Evolutionary conservation across 2,888 invertebrate genomes (phyloP).

Genomic region (Pollenia angustigena): DNA sequence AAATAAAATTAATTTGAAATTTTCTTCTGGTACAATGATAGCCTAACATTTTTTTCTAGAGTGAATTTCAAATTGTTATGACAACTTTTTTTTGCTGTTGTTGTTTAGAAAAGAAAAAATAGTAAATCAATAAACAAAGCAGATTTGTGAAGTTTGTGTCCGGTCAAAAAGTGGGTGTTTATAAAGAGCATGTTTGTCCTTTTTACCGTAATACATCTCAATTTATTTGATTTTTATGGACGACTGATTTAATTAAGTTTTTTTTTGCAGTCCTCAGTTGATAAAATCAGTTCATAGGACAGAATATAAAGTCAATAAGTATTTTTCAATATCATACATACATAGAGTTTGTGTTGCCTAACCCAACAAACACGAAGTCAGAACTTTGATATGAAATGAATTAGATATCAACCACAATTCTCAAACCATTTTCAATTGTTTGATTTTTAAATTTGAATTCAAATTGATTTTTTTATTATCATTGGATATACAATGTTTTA

Average conservation of each 20-base stretch:
- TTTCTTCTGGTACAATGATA: too few species aligned
- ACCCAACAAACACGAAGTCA: too few species aligned
- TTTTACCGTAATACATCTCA: slow-evolving; percentile 21
- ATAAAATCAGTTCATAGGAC: background rate
- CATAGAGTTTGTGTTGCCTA: background rate
- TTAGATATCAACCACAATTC: too few species aligned
- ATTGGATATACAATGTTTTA: too few species aligned
- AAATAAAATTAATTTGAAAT: too few species aligned
- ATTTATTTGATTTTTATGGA: slow-evolving; percentile 36
- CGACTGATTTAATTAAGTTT: slow-evolving; percentile 10
- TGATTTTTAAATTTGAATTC: too few species aligned
- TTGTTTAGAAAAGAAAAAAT: background rate
- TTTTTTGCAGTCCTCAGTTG: background rate
- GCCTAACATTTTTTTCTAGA: too few species aligned
- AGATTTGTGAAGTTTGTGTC: background rate
- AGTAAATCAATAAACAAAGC: slow-evolving; percentile 4
- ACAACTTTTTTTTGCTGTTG: slow-evolving; percentile 8
- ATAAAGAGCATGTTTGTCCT: background rate
- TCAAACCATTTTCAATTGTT: too few species aligned
- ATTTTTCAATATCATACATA: background rate
- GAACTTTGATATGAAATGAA: too few species aligned
- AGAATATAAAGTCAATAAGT: slow-evolving; percentile 21
- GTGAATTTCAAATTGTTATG: background rate
- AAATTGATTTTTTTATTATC: too few species aligned
- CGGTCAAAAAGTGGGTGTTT: background rate